A percentile compares a stretch with the other conserved stretches of the same genome.
Evolutionary conservation across 2,888 invertebrate genomes (phyloP).

Genomic region (Leptopilina myrica): DNA sequence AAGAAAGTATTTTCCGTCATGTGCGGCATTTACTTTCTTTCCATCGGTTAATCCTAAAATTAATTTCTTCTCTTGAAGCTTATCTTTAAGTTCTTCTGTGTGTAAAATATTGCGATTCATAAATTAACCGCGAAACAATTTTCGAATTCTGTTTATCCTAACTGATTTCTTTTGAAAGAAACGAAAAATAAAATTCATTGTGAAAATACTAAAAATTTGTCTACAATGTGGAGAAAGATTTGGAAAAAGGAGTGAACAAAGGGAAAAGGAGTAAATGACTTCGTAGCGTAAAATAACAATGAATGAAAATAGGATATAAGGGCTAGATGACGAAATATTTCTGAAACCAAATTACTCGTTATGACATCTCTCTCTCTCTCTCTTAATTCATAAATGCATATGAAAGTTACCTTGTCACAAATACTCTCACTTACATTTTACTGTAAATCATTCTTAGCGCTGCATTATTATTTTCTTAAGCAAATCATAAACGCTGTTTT

Average conservation of each 20-base stretch:
- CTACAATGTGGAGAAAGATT: too few relatives aligned
- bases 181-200: too few relatives aligned
- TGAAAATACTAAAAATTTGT: too few relatives aligned
- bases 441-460: neutral
- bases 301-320: neutral
- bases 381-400: neutral
- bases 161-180: too few relatives aligned
- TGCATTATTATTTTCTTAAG: constrained; percentile 10
- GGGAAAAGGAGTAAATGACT: too few relatives aligned
- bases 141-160: too few relatives aligned
- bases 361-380: neutral
- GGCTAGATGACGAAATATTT: neutral
- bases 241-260: too few relatives aligned
- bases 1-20: constrained; percentile 2
- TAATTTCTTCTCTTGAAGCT: neutral
- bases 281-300: neutral
- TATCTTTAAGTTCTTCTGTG: too few relatives aligned
- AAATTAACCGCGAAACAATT: too few relatives aligned
- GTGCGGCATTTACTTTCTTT: neutral
- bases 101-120: too few relatives aligned
- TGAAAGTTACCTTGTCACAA: constrained; percentile 36
- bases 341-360: constrained; percentile 1
- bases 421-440: constrained; percentile 25
- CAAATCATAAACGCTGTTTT: constrained; percentile 23
- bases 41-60: neutral